Conservation (phyloP, 1,140 invertebrate species). For the Drosophila cardini region DNA sequence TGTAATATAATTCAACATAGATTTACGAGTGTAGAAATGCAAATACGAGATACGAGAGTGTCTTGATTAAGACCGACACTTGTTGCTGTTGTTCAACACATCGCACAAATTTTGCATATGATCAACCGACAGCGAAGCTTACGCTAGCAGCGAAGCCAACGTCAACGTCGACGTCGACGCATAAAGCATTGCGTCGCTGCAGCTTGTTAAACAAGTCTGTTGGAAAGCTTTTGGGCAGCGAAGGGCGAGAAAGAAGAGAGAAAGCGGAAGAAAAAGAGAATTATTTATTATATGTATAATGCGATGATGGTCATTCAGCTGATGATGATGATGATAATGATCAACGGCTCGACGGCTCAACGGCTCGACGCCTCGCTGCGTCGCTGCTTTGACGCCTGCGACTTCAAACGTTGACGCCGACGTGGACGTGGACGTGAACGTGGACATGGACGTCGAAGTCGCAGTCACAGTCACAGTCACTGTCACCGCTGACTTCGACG, state of each 20-base stretch:
- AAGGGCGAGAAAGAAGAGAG: too few relatives aligned
- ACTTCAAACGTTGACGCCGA: constrained; percentile 36
- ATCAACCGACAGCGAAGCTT: constrained; percentile 21
- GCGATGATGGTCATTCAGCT: constrained; percentile 30
- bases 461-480: constrained; percentile 10
- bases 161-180: constrained; percentile 4
- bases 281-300: constrained; percentile 46
- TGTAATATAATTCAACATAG: not conserved
- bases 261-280: constrained; percentile 32
- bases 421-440: constrained; percentile 22
- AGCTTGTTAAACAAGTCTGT: constrained; percentile 37
- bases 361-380: constrained; percentile 2
- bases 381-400: constrained; percentile 22
- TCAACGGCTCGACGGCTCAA: constrained; percentile 30
- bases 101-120: constrained; percentile 62
- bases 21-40: constrained; percentile 12
- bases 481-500: constrained; percentile 20
- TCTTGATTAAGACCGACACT: constrained; percentile 74
- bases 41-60: constrained; percentile 39
- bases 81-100: constrained; percentile 37
- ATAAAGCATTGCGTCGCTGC: constrained; percentile 11
- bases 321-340: constrained; percentile 27
- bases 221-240: constrained; percentile 1
- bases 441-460: constrained; percentile 14
- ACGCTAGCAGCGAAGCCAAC: constrained; percentile 7